Conservation (phyloP, 2,797 vertebrate genomes). For the Chiroxiphia lanceolata region DNA sequence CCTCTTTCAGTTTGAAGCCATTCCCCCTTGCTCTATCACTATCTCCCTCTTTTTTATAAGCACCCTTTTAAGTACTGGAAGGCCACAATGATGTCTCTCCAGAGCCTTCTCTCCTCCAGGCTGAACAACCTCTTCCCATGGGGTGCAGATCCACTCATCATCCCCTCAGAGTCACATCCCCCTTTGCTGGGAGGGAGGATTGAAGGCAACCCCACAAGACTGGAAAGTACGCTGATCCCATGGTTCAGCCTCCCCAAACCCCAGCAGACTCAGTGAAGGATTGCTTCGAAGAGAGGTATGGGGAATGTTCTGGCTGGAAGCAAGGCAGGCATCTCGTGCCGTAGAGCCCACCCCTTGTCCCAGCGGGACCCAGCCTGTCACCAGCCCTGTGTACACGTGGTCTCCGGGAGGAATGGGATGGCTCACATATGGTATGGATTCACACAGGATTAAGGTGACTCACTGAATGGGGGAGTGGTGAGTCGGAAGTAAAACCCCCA, state of each 20-base stretch:
- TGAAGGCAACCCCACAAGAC: fast-evolving
- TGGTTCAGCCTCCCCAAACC: not conserved
- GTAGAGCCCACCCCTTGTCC: not conserved
- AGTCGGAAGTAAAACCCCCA: not conserved
- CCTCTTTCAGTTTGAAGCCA: not conserved
- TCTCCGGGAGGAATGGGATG: not conserved
- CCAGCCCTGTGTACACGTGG: fast-evolving
- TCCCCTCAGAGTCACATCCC: not conserved
- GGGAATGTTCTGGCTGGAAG: not conserved
- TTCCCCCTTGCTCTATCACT: not conserved
- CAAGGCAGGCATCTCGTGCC: not conserved
- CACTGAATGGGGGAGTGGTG: not conserved
- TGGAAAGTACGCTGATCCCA: not conserved
- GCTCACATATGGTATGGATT: not conserved
- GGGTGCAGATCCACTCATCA: fast-evolving
- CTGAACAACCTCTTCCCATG: not conserved
- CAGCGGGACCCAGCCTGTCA: not conserved
- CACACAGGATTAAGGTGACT: not conserved
- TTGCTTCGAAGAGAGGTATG: not conserved
- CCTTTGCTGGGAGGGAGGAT: not conserved
- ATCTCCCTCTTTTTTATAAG: not conserved
- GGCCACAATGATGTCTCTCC: not conserved
- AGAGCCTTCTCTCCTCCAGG: not conserved
- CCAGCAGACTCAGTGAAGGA: not conserved
- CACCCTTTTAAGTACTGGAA: not conserved